These are phyloP conservation scores for Acleris cristana DNA, from an alignment of 2,888 invertebrate genomes.

Conservation along the genomic window DNA sequence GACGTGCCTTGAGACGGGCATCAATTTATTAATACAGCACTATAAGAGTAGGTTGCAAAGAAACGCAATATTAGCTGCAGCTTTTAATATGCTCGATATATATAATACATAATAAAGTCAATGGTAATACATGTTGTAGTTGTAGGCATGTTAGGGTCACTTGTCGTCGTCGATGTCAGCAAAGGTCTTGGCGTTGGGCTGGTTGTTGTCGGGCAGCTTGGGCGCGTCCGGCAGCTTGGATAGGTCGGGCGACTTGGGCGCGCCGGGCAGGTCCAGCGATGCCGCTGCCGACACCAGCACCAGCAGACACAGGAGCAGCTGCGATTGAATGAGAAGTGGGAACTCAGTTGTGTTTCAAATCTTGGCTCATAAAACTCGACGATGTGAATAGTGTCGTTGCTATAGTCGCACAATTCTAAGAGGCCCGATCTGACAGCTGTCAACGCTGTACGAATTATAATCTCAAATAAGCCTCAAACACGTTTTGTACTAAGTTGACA, in stretches of 20 bases:
- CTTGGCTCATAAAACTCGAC: no score
- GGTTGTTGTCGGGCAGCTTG: conserved; percentile 53
- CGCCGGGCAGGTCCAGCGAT: conserved; percentile 52
- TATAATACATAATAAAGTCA: conserved; percentile 30
- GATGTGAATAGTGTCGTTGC: no score
- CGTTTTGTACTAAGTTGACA: no score
- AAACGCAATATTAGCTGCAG: conserved; percentile 50
- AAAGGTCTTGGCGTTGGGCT: conserved; percentile 43
- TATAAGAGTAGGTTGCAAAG: no score
- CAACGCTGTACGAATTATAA: no score
- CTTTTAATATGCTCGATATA: conserved; percentile 56
- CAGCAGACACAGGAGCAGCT: conserved; percentile 63
- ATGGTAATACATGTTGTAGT: background rate
- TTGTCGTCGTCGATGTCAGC: conserved; percentile 38
- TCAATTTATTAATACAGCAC: no score
- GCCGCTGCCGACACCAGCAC: conserved; percentile 52
- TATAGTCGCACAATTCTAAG: no score
- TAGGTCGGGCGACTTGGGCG: conserved; percentile 50
- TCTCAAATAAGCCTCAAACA: no score
- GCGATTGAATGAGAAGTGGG: conserved; percentile 24
- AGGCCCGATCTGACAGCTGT: no score
- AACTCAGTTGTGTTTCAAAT: background rate
- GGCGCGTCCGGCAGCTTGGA: conserved; percentile 49
- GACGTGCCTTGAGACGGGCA: no score
- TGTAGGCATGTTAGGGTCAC: conserved; percentile 1